Conservation (phyloP, 2,797 vertebrate genomes). For the Tragopan temminckii region DNA sequence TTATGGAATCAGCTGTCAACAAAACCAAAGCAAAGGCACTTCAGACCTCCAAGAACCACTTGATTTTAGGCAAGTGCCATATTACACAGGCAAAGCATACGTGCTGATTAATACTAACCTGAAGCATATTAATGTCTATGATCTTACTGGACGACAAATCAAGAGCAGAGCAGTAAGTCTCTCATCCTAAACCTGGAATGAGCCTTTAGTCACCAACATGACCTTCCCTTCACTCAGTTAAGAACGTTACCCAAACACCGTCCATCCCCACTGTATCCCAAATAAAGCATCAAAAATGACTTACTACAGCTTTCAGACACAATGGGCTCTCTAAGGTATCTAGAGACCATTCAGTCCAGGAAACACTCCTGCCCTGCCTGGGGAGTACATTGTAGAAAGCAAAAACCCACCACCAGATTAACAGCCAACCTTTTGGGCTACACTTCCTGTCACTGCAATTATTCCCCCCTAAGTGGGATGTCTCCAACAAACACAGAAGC, state of each 20-base stretch:
- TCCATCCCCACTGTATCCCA: not conserved
- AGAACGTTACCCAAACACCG: not conserved
- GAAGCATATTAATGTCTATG: not conserved
- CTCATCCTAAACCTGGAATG: not conserved
- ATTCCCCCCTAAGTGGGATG: not conserved
- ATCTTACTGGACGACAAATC: not conserved
- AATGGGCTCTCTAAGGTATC: not conserved
- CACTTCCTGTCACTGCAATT: not conserved
- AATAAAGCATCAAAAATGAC: not conserved
- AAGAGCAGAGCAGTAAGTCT: not conserved
- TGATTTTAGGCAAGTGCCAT: not conserved
- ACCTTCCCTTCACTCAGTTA: not conserved
- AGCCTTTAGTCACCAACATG: not conserved
- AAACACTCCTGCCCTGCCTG: not conserved
- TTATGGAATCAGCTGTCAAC: not conserved
- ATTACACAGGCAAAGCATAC: not conserved
- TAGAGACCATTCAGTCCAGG: not conserved
- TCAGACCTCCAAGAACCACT: not conserved
- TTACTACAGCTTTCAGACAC: not conserved
- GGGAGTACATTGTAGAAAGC: fast-evolving
- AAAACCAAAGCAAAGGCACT: not conserved
- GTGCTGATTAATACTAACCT: not conserved
- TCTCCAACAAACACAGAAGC: not conserved
- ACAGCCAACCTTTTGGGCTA: not conserved
- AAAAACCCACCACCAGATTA: not conserved